phyloP scores from a whole-genome alignment of 1,140 invertebrate species.

The Leptinotarsa undecemlineata region DNA sequence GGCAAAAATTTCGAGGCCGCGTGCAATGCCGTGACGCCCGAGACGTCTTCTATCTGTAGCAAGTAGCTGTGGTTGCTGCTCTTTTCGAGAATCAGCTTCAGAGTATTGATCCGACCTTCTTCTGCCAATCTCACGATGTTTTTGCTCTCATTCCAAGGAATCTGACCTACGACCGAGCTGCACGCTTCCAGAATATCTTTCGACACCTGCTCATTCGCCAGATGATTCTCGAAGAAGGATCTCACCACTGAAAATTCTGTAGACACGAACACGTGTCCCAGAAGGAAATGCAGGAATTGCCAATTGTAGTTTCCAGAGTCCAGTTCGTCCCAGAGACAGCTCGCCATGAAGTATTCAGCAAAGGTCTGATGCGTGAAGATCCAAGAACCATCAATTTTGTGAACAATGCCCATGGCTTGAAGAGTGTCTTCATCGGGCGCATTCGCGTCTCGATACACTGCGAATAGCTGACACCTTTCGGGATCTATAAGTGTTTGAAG shows the following conservation, averaged over 20 bases:
- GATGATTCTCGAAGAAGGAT: not conserved
- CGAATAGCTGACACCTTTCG: not conserved
- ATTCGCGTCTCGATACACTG: not conserved
- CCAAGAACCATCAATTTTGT: not conserved
- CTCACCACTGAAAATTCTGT: not conserved
- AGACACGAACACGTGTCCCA: constrained; percentile 1
- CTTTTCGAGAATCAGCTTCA: not conserved
- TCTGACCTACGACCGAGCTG: not conserved
- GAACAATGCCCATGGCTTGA: not conserved
- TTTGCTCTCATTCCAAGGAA: constrained; percentile 4
- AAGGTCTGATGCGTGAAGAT: constrained; percentile 11
- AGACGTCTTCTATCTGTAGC: not conserved
- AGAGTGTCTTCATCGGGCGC: not conserved
- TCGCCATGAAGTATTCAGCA: constrained; percentile 21
- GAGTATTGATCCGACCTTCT: not conserved
- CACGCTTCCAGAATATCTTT: not conserved
- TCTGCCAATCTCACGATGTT: not conserved
- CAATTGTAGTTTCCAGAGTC: not conserved
- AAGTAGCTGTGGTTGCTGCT: not conserved
- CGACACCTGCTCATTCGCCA: not conserved
- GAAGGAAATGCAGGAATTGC: not conserved
- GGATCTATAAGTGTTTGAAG: not conserved
- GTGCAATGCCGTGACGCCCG: not conserved
- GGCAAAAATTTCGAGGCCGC: not conserved
- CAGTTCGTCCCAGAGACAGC: not conserved